Evolutionary conservation across 1,140 invertebrate genomes (phyloP).

Genomic region (Pseudoatta argentina): DNA sequence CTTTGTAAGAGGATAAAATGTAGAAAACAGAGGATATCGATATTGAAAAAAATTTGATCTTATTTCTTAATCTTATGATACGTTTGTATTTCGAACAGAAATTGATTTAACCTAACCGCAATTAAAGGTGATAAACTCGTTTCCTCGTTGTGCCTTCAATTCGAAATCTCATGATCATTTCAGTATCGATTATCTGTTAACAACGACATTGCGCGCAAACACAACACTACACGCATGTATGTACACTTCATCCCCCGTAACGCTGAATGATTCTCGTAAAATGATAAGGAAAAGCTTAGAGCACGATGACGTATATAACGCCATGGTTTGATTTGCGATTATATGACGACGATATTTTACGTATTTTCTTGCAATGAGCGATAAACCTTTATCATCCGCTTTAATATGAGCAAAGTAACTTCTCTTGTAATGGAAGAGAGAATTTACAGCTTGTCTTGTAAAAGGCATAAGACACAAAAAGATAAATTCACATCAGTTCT

Average conservation of each 20-base stretch:
- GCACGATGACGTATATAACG: neutral
- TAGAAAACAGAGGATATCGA: neutral
- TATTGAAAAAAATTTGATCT: neutral
- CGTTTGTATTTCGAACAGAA: neutral
- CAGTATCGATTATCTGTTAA: slow-evolving; percentile 53
- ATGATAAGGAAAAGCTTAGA: neutral
- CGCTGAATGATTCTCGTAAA: slow-evolving; percentile 44
- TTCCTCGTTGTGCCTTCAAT: neutral
- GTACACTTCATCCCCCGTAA: slow-evolving; percentile 33
- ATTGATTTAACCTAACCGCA: neutral
- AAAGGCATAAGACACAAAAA: neutral
- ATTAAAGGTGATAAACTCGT: neutral
- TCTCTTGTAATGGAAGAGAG: neutral
- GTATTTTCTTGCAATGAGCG: slow-evolving; percentile 39
- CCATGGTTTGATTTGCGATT: slow-evolving; percentile 2
- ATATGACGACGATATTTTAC: slow-evolving; percentile 22
- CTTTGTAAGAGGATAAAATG: neutral
- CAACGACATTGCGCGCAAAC: slow-evolving; percentile 21
- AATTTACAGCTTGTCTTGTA: slow-evolving; percentile 32
- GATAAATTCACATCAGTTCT: neutral
- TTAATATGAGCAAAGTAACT: neutral
- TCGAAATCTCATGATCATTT: slow-evolving; percentile 37
- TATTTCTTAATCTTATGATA: neutral
- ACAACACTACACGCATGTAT: slow-evolving; percentile 35
- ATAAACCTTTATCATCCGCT: slow-evolving; percentile 58